Evolutionary conservation across 2,797 vertebrate species (phyloP).

Genomic region (Alosa sapidissima): DNA sequence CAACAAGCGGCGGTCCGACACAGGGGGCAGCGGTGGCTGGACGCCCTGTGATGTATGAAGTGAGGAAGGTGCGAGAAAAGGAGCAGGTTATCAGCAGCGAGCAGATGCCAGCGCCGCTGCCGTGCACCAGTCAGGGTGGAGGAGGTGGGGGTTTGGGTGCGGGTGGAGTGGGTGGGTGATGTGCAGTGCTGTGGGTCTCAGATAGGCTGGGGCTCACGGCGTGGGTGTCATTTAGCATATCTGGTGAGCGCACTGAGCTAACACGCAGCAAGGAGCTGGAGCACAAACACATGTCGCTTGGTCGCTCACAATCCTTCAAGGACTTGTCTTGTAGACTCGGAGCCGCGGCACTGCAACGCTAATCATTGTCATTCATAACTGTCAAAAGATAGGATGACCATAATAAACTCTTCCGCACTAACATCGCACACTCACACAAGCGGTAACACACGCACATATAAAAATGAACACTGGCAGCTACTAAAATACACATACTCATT

Average conservation of each 20-base stretch:
- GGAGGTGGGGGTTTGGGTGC: background rate
- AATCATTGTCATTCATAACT: background rate
- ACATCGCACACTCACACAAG: background rate
- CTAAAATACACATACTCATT: background rate
- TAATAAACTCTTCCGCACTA: background rate
- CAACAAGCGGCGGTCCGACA: background rate
- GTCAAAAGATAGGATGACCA: background rate
- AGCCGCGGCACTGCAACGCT: background rate
- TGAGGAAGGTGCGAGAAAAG: background rate
- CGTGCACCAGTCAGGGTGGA: background rate
- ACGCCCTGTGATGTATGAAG: conserved; percentile 6
- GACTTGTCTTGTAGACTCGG: background rate
- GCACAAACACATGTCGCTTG: conserved; percentile 3
- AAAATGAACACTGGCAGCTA: background rate
- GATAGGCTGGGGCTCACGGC: background rate
- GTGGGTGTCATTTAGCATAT: conserved; percentile 18
- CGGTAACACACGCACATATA: background rate
- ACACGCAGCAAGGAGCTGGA: background rate
- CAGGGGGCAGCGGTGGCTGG: background rate
- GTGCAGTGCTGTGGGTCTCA: background rate
- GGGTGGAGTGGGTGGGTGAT: background rate
- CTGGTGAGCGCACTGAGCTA: background rate
- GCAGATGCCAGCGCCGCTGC: background rate
- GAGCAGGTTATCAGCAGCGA: conserved; percentile 14
- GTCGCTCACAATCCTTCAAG: background rate